These are phyloP conservation scores for Hypothenemus hampei DNA, from an alignment of 1,140 invertebrate species.

Conservation along the genomic window DNA sequence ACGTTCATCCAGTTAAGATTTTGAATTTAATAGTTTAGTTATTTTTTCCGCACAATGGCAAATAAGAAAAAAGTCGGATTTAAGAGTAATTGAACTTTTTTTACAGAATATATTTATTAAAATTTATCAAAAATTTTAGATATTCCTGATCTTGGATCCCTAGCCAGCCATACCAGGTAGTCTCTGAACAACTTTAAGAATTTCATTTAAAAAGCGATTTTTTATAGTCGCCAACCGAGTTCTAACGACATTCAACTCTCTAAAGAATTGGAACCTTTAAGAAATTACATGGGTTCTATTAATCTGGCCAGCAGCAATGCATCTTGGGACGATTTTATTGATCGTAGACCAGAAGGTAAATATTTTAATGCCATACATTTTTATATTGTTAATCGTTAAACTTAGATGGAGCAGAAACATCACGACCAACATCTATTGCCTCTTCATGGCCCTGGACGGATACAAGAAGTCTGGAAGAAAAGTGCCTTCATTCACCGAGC, in stretches of 20 bases:
- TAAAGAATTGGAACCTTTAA: conserved; percentile 36
- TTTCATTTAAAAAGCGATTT: neutral
- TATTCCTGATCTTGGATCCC: conserved; percentile 20
- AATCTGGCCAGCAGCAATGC: conserved; percentile 28
- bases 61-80: conserved; percentile 13
- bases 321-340: conserved; percentile 29
- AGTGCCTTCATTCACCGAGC: conserved; percentile 40
- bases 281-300: conserved; percentile 30
- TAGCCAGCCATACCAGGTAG: conserved; percentile 22
- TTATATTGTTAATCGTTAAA: neutral
- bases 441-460: conserved; percentile 41
- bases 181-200: neutral
- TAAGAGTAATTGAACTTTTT: too few relatives aligned
- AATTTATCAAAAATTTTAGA: conserved; percentile 8
- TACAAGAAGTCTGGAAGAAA: conserved; percentile 34
- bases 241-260: conserved; percentile 41
- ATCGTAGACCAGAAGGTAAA: conserved; percentile 25
- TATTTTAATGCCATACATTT: neutral
- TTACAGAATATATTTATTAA: neutral
- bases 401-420: conserved; percentile 30
- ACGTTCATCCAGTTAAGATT: too few relatives aligned
- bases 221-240: conserved; percentile 39
- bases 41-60: too few relatives aligned
- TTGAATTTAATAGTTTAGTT: too few relatives aligned
- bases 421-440: conserved; percentile 36